Conservation (phyloP, 2,888 invertebrate genomes). For the Drosophila pegasa region DNA sequence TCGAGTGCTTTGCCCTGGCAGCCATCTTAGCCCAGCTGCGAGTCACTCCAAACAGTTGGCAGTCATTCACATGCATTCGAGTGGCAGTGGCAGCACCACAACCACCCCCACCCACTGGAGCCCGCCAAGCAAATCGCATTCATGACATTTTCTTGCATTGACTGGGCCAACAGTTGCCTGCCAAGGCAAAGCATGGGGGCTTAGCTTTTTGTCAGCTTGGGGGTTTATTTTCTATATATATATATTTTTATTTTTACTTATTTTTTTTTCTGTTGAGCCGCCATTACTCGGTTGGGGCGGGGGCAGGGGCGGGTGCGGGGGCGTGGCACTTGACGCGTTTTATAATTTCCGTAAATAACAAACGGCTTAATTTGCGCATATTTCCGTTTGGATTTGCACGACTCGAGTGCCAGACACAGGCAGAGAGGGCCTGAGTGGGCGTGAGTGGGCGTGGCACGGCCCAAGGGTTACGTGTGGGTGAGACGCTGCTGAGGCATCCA, state of each 20-base stretch:
- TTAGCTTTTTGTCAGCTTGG: slow-evolving; percentile 23
- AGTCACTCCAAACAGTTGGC: slow-evolving; percentile 64
- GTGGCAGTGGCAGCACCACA: slow-evolving; percentile 44
- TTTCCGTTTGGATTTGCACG: slow-evolving; percentile 80
- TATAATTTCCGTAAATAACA: slow-evolving; percentile 82
- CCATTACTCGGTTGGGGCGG: slow-evolving; percentile 53
- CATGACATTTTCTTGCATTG: slow-evolving; percentile 79
- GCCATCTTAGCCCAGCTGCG: slow-evolving; percentile 72
- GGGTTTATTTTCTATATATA: slow-evolving; percentile 33
- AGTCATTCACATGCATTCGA: slow-evolving; percentile 78
- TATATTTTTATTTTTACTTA: slow-evolving; percentile 30
- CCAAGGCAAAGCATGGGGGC: slow-evolving; percentile 1
- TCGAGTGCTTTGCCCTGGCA: slow-evolving; percentile 55
- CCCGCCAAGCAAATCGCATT: slow-evolving; percentile 69
- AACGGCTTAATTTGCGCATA: slow-evolving; percentile 83
- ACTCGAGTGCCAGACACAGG: slow-evolving; percentile 64
- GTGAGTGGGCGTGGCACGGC: slow-evolving; percentile 6
- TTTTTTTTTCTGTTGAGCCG: slow-evolving; percentile 42
- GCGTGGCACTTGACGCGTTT: slow-evolving; percentile 79
- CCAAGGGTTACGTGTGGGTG: not conserved
- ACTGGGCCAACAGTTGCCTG: slow-evolving; percentile 60
- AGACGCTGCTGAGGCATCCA: slow-evolving; percentile 23
- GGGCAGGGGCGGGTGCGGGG: not conserved
- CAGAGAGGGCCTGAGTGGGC: not conserved
- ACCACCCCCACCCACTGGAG: not conserved